Conservation (phyloP, 2,113 vertebrate species). For the Varanus komodoensis region DNA sequence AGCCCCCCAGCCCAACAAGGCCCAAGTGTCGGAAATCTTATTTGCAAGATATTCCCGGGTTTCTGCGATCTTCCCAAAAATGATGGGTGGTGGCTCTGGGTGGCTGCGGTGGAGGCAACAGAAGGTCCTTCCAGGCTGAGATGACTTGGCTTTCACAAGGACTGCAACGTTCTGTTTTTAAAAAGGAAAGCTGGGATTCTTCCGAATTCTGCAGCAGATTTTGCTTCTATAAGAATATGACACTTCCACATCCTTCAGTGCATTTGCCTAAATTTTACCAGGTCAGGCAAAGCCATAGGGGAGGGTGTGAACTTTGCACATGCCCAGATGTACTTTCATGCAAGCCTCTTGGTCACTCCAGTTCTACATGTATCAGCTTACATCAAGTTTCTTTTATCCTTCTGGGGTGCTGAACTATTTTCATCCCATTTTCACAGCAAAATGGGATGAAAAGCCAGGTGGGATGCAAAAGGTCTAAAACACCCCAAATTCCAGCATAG, state of each 20-base stretch:
- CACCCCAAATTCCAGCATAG: no score
- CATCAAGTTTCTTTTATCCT: not conserved
- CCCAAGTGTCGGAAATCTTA: not conserved
- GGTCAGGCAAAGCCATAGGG: not conserved
- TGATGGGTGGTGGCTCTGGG: no score
- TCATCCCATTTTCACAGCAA: no score
- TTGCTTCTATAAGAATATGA: not conserved
- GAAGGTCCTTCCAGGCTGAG: no score
- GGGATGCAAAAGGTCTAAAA: no score
- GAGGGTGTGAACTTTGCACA: not conserved
- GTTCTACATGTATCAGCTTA: no score
- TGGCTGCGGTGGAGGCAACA: no score
- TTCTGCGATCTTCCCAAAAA: not conserved
- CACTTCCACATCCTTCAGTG: not conserved
- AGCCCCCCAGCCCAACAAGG: not conserved
- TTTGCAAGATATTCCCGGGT: not conserved
- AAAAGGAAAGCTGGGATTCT: no score
- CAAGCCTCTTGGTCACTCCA: not conserved
- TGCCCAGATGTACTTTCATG: not conserved
- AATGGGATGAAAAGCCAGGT: no score
- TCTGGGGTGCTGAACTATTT: no score
- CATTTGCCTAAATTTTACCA: not conserved
- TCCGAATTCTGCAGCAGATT: not conserved
- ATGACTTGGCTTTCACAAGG: no score
- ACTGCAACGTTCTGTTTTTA: no score